These are phyloP conservation scores for Drosophila persimilis DNA, from an alignment of 1,140 invertebrate genomes.

Conservation along the genomic window DNA sequence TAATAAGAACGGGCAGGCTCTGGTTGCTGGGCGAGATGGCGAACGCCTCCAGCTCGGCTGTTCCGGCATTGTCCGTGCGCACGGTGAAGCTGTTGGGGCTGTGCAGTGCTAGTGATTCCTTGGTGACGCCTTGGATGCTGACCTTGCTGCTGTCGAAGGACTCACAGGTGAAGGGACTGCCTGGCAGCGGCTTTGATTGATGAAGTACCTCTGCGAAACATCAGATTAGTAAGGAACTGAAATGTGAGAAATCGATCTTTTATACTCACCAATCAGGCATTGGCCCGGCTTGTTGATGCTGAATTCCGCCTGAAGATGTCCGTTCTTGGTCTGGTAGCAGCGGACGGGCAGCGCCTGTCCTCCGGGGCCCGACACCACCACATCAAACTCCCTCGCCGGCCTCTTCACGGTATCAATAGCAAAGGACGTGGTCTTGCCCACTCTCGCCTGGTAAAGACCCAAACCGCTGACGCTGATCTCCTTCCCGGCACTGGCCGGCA, in stretches of 20 bases:
- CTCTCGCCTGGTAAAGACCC: conserved; percentile 92
- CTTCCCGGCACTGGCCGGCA: conserved; percentile 87
- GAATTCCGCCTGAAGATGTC: conserved; percentile 95
- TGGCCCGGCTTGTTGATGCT: conserved; percentile 90
- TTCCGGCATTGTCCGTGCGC: conserved; percentile 92
- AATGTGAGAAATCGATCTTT: not conserved
- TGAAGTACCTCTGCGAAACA: conserved; percentile 90
- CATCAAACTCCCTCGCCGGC: conserved; percentile 94
- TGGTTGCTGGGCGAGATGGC: conserved; percentile 95
- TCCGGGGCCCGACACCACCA: conserved; percentile 93
- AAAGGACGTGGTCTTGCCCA: conserved; percentile 92
- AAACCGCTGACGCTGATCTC: conserved; percentile 87
- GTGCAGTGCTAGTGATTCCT: conserved; percentile 91
- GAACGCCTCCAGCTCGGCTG: conserved; percentile 94
- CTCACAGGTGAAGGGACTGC: conserved; percentile 98
- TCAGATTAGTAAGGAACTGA: not conserved
- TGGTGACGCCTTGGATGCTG: conserved; percentile 88
- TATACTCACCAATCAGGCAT: conserved; percentile 85
- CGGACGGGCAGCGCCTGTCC: conserved; percentile 95
- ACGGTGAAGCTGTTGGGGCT: conserved; percentile 95
- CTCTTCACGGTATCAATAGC: conserved; percentile 90
- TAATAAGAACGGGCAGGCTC: conserved; percentile 92
- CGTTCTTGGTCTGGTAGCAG: conserved; percentile 98
- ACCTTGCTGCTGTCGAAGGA: conserved; percentile 95
- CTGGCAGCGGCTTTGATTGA: conserved; percentile 94